A percentile compares a stretch with the other conserved stretches of the same genome.
These are phyloP conservation scores for Amazona vittata DNA, from an alignment of 2,113 vertebrate species.

Conservation along the genomic window DNA sequence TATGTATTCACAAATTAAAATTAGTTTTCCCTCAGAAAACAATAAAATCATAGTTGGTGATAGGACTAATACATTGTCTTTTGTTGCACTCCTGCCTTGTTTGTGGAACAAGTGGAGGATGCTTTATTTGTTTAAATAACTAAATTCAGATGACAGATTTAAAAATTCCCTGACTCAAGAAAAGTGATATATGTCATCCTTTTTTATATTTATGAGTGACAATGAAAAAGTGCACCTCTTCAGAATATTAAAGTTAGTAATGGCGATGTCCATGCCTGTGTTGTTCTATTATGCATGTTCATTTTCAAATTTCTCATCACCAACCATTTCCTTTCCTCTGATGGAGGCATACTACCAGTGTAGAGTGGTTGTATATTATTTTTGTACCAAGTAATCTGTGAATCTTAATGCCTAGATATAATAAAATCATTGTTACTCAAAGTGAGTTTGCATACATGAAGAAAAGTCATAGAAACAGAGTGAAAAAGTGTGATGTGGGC, in stretches of 20 bases:
- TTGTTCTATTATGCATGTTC: background rate
- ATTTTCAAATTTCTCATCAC: slow-evolving; percentile 28
- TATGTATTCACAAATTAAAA: background rate
- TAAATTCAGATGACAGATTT: background rate
- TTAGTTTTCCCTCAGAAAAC: background rate
- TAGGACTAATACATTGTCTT: background rate
- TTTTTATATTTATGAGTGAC: background rate
- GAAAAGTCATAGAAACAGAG: background rate
- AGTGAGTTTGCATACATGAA: background rate
- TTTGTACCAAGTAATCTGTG: slow-evolving; percentile 3
- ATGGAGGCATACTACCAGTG: background rate
- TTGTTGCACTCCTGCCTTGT: background rate
- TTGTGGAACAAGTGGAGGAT: background rate
- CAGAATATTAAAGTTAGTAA: background rate
- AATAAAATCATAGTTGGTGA: background rate
- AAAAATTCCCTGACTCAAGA: background rate
- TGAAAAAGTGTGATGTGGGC: background rate
- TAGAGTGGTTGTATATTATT: background rate
- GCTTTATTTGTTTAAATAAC: background rate
- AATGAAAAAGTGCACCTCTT: background rate
- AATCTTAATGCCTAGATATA: slow-evolving; percentile 2
- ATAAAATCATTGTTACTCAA: slow-evolving; percentile 7
- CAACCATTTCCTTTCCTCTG: slow-evolving; percentile 1
- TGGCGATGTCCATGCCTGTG: background rate
- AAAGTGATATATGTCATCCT: background rate